Conservation (phyloP, 30 jellyfish, hydroid and myxozoan species). For the Chrysaora quinquecirrha region DNA sequence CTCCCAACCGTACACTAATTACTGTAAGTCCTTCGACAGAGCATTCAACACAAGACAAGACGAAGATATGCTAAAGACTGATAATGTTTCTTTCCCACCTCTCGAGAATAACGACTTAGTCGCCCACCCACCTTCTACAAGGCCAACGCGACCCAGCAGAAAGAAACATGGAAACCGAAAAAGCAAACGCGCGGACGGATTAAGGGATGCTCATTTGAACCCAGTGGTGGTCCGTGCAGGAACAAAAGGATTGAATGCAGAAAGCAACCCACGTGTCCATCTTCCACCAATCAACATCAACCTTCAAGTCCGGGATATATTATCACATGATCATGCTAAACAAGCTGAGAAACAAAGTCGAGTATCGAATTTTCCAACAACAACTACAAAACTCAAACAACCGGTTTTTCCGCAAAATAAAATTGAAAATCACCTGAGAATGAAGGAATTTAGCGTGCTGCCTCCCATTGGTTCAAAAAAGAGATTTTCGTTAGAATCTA, state of each 20-base stretch:
- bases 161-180: conserved; percentile 5
- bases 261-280: conserved; percentile 30
- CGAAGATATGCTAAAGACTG: conserved; percentile 27
- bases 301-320: conserved; percentile 57
- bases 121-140: background rate
- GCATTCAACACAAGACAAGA: conserved; percentile 67
- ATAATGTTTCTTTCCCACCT: conserved; percentile 36
- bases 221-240: conserved; percentile 66
- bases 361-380: background rate
- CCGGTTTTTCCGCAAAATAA: background rate
- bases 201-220: conserved; percentile 30
- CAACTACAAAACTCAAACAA: background rate
- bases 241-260: conserved; percentile 28
- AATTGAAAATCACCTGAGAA: background rate
- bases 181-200: background rate
- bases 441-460: conserved; percentile 48
- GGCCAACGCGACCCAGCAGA: background rate
- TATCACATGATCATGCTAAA: conserved; percentile 12
- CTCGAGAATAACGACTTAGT: conserved; percentile 39
- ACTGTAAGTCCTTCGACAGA: conserved; percentile 61
- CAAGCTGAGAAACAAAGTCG: background rate
- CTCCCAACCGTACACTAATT: conserved; percentile 42
- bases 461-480: conserved; percentile 45
- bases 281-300: conserved; percentile 60
- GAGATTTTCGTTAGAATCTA: background rate